Percentiles rank a stretch among this genome's conserved stretches.
Conservation (phyloP, 2,888 invertebrate species). For the Polyommatus iphigenia region DNA sequence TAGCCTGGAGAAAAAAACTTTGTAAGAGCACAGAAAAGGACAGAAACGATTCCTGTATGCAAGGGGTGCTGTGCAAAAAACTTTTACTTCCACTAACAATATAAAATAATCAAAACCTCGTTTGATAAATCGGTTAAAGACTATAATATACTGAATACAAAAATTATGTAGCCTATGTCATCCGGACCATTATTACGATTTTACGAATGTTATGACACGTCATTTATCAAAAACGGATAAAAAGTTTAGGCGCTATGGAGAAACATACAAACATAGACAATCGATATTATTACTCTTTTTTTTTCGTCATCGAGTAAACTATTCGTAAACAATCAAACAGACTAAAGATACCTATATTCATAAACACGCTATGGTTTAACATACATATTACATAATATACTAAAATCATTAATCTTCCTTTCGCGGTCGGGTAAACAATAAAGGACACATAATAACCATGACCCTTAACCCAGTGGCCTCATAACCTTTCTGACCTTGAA, state of each 20-base stretch:
- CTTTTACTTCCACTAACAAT: background rate
- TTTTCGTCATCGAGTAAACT: background rate
- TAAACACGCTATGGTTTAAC: background rate
- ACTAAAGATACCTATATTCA: no score
- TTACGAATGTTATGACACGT: background rate
- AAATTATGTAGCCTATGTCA: background rate
- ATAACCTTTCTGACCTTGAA: slow-evolving; percentile 6
- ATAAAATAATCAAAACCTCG: background rate
- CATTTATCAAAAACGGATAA: background rate
- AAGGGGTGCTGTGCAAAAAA: background rate
- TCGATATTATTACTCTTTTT: no score
- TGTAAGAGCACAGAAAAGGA: background rate
- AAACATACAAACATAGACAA: background rate
- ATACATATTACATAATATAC: background rate
- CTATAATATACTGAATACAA: background rate
- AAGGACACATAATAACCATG: background rate
- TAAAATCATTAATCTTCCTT: background rate
- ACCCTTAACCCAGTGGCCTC: background rate
- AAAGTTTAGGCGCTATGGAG: background rate
- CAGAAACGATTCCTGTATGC: background rate
- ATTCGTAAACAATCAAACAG: no score
- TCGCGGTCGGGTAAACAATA: background rate
- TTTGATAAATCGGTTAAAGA: background rate
- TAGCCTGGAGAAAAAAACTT: slow-evolving; percentile 58
- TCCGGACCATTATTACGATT: background rate